Conservation (phyloP, 92 coral and sea anemone species). For the Porites rus region DNA sequence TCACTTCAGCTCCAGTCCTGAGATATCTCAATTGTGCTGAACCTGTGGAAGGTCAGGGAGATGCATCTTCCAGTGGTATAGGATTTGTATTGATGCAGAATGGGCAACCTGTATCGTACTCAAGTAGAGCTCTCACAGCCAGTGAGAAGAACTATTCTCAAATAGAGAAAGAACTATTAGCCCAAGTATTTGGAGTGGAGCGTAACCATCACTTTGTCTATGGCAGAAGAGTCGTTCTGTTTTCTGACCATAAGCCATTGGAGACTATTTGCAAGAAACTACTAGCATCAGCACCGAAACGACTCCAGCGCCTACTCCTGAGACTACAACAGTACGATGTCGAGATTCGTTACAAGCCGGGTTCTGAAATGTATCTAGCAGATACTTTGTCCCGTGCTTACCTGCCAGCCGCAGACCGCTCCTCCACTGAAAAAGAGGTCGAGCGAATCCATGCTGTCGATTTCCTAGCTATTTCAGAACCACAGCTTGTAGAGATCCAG, state of each 20-base stretch:
- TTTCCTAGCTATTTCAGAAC: too few relatives aligned
- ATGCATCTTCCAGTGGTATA: slow-evolving; percentile 45
- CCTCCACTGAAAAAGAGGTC: too few relatives aligned
- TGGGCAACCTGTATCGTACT: slow-evolving; percentile 32
- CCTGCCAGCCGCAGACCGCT: slow-evolving; percentile 8
- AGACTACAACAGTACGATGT: slow-evolving; percentile 57
- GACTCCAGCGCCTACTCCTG: slow-evolving; percentile 34
- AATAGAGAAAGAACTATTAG: slow-evolving; percentile 33
- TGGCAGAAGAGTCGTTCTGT: slow-evolving; percentile 36
- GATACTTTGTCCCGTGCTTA: slow-evolving; percentile 27
- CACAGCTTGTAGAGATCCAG: too few relatives aligned
- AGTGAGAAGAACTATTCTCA: slow-evolving; percentile 41
- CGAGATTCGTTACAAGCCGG: slow-evolving; percentile 35
- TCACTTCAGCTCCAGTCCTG: slow-evolving; percentile 61
- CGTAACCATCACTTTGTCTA: slow-evolving; percentile 22
- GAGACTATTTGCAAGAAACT: slow-evolving; percentile 50
- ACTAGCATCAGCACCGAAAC: slow-evolving; percentile 33
- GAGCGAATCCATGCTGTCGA: too few relatives aligned
- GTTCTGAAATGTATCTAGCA: slow-evolving; percentile 31
- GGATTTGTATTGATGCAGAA: slow-evolving; percentile 34
- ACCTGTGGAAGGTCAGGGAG: slow-evolving; percentile 28
- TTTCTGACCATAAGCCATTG: slow-evolving; percentile 60
- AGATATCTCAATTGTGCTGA: slow-evolving; percentile 27
- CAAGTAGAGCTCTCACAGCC: slow-evolving; percentile 42
- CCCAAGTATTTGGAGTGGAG: slow-evolving; percentile 4